Base-by-base conservation (phyloP, 2,888 invertebrate species). In the Cephus nigrinus region DNA sequence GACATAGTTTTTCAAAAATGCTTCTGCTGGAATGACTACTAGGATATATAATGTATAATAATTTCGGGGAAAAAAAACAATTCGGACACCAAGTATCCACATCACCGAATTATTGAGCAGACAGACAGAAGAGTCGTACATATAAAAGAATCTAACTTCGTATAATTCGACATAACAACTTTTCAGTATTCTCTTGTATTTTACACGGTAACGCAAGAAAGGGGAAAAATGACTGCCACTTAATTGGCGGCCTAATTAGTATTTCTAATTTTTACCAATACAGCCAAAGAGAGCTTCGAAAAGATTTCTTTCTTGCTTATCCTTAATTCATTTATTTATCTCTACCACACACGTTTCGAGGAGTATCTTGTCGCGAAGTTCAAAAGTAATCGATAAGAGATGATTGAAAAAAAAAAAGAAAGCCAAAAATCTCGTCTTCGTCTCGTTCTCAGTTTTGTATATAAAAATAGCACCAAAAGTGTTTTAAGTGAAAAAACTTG, bases 401-500 rank as follows among this genome's bases (percentile, higher is more conserved):
- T 68, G 30, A 73, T 15, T 35, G 23, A 75, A 77, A 73, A 68
- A 68, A 83, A 85, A 84, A 85, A 85, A 81, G 84, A 85, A 82
- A 82, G 83, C 81, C 81, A 68, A 71, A 69, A 78, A 81, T 72
- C 76, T 80, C 40, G 23, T 23, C 9, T 55, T 23, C 23, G 79
- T 80, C 77, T 73, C 79, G 68, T 68, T 78, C 81, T 82, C 75
- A 76, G 35, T 78, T 36, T 40, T 34, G 69, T 30, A 82, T 85
- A 85, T 81, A 85, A 85, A 85, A 86, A 86, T 85, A 85, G 85
- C 85, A 82, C 81, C 86, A 82, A 80, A 82, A 78, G 78, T 77
- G 74, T 40, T 78, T 78, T 23, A 23, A 15, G 40, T 55, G 40
- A 55, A 55, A 55, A 55, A 55, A 55, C 40, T 55, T 55, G 40